Evolutionary conservation across 2,888 invertebrate genomes (phyloP).

Genomic region (Mythimna albipuncta): DNA sequence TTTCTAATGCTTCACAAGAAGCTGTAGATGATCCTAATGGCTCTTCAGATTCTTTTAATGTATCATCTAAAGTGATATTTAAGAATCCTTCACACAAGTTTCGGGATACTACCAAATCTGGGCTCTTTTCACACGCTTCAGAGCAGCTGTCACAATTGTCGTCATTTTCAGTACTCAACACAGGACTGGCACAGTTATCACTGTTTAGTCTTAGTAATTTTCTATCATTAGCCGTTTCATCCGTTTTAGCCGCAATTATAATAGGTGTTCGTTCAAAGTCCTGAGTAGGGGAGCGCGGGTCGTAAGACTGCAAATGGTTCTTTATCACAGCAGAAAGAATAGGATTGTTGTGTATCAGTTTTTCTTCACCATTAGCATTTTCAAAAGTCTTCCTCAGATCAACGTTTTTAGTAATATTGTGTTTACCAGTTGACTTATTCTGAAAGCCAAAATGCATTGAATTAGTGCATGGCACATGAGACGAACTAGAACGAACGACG

Average conservation of each 20-base stretch:
- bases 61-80: conserved; percentile 81
- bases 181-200: conserved; percentile 75
- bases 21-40: conserved; percentile 85
- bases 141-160: conserved; percentile 73
- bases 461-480: neutral
- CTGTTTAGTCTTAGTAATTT: conserved; percentile 65
- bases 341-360: conserved; percentile 85
- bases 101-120: conserved; percentile 80
- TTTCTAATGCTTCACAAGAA: conserved; percentile 83
- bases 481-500: no score
- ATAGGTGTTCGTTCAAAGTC: conserved; percentile 92
- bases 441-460: conserved; percentile 69
- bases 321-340: conserved; percentile 87
- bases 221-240: conserved; percentile 69
- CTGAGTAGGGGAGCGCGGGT: conserved; percentile 91
- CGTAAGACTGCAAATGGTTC: conserved; percentile 87
- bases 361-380: conserved; percentile 79
- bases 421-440: conserved; percentile 82
- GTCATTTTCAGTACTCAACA: conserved; percentile 71
- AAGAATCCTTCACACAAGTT: conserved; percentile 83
- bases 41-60: conserved; percentile 79
- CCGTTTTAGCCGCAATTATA: conserved; percentile 75
- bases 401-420: conserved; percentile 88
- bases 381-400: conserved; percentile 88
- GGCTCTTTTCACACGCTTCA: conserved; percentile 73